Conservation (phyloP, 2,113 vertebrate species). For the Corythornis madagascariensis region DNA sequence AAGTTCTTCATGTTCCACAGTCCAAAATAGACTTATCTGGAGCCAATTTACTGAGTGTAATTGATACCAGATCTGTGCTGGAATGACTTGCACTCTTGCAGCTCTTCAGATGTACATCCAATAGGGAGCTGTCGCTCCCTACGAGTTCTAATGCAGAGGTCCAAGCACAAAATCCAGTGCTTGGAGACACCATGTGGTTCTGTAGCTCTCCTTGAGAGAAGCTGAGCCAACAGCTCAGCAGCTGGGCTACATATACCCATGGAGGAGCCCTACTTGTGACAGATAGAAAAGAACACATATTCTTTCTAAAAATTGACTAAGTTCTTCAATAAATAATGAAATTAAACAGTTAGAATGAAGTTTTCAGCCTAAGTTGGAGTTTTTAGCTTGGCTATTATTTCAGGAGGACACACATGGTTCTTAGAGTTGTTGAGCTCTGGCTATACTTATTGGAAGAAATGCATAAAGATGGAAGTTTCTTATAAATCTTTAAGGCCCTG, state of each 20-base stretch:
- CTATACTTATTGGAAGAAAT: not conserved
- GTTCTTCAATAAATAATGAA: slow-evolving; percentile 23
- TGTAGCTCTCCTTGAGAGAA: slow-evolving; percentile 26
- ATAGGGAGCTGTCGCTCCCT: slow-evolving; percentile 36
- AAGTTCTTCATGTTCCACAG: slow-evolving; percentile 61
- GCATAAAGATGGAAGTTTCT: not conserved
- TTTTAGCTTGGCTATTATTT: not conserved
- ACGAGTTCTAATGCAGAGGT: not conserved
- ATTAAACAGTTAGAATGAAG: not conserved
- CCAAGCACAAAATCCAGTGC: slow-evolving; percentile 23
- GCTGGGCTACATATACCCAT: not conserved
- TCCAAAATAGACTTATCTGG: slow-evolving; percentile 72
- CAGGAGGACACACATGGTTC: not conserved
- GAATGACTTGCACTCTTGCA: slow-evolving; percentile 56
- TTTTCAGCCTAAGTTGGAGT: not conserved
- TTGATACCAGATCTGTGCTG: slow-evolving; percentile 70
- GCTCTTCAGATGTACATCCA: slow-evolving; percentile 72
- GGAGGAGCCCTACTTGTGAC: not conserved
- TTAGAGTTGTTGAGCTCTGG: not conserved
- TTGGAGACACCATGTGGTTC: slow-evolving; percentile 33
- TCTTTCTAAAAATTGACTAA: slow-evolving; percentile 4
- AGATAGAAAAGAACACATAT: slow-evolving; percentile 17
- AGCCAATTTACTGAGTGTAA: slow-evolving; percentile 72
- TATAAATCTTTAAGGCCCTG: not conserved
- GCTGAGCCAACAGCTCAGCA: slow-evolving; percentile 22